Evolutionary conservation across 1,140 invertebrate genomes (phyloP), one percentile per base, ranked within the genome.

Genomic region (Drosophila ananassae): DNA sequence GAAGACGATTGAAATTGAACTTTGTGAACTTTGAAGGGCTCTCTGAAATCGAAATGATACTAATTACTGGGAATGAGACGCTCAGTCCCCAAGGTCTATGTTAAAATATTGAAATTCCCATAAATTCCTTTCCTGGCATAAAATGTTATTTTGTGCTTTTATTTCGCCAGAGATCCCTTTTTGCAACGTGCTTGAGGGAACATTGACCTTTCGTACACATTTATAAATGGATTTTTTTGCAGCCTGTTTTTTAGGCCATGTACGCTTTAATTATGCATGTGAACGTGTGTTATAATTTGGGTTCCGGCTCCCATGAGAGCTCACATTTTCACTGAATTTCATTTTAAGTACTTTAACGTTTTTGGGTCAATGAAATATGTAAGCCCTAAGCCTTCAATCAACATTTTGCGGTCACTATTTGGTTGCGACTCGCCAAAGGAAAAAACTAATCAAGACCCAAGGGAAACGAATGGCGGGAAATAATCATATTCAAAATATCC

Each of bases 191-290:
- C 59, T 59, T 34, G 9, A 44, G 59, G 32, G 63, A 60, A 8
- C 63, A 21, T 37, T 41, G 53, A 59, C 39, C 39, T 77, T 55
- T 77, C 12, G 30, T 47, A 55, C 12, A 41, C 12, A 21, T 67
- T 44, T 44, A 53, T 34, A 67, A 64, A 53, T 67, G 63, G 34
- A 66, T 48, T 46, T 39, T 58, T 68, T 71, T 37, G 21, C 44
- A 56, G 67, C 55, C 41, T 24, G 50, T 52, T 57, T 73, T 79
- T 79, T 53, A 51, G 77, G 66, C 51, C 66, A 63, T 66, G 56
- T 48, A 46, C 46, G 39, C 72, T 80, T 80, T 66, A 80, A 80
- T 81, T 80, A 80, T 80, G 66, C 78, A 80, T 71, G 74, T 69
- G 54, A 77, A 72, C 74, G 53, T 66, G 77, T 63, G 73, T 73